Base-by-base conservation (phyloP, 2,113 vertebrate genomes). In the Osmerus mordax region DNA sequence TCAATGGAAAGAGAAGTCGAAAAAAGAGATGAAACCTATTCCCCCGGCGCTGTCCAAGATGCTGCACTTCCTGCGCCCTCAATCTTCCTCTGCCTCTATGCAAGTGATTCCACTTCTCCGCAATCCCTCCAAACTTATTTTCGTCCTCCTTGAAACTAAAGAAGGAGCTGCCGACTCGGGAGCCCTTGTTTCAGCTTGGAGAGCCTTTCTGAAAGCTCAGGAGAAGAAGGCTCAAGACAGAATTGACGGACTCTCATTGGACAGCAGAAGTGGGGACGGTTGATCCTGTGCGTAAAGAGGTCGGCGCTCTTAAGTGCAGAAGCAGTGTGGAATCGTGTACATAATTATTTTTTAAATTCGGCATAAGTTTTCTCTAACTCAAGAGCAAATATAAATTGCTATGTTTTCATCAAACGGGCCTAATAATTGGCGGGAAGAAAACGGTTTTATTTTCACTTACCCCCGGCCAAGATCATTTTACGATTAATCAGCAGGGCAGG, bases 201-300 rank as follows among this genome's bases (percentile, higher is more conserved):
- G 79, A 86, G 78, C 83, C 86, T 85, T 84, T 87, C 84, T 88
- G 83, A 86, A 59, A 70, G 82, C 77, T 85, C 80, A 66, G n/a
- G 80, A 76, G 9, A 41, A 60, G 36, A 60, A 19, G 64, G 71
- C 52, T 15, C 68, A 21, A 79, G 73, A 68, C 75, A 75, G 79
- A 71, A 71, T 53, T 1, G 59, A 73, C 61, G 70, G 3, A 32
- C 80, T 86, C 76, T 89, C 82, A 92, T 91, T 91, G 88, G 90
- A 80, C 69, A 64, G 76, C 1, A 28, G 4, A 6, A 55, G 78
- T 79, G 82, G 67, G 71, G 68, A 63, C 32, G 32, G 78, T 23
- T 74, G 29, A 55, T 62, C 70, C 15, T 16, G 70, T 58, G 61
- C 12, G 9, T 53, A 18, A 13, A 52, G 60, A 75, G 32, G 32